Base-by-base conservation (phyloP, 1,140 invertebrate species). In the Helicorthomorpha holstii region DNA sequence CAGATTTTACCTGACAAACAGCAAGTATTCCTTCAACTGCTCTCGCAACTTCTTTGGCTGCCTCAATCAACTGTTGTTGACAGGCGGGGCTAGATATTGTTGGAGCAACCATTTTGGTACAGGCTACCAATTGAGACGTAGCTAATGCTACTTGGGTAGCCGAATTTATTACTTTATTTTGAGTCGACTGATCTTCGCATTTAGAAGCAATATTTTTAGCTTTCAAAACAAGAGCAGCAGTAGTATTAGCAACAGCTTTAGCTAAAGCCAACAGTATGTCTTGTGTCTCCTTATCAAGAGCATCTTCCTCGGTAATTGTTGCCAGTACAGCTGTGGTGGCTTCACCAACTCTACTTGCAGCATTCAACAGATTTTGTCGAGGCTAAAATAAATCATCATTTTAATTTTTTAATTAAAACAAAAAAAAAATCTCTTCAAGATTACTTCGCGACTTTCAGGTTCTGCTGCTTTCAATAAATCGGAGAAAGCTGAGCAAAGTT, bases 81-180 rank as follows among this genome's bases (percentile, higher is more conserved):
- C 95, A 98, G 0, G 84, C 84, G 1, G 88, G 82, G 60, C 85
- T 92, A 48, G 86, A 79, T 3, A 98, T 78, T 2, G 76, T 81
- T 21, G 78, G 76, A 1, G 76, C 75, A 21, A 46, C 44, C 4
- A 46, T 19, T 73, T 97, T 97, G 12, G 95, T 88, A 64, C 92
- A 97, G 0, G 95, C 92, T 0, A 98, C 93, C 1, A 98, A 72
- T 65, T 98, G 95, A 27, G 91, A 96, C 0, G 95, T 98, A 1
- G 92, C 89, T 25, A 98, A 70, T 0, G 95, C 95, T 68, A 92
- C 95, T 66, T 97, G 83, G 0, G 92, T 96, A 0, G 95, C 95
- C 0, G 89, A 85, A 10, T 82, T 82, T 57, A 98, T 97, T 1
- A 98, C 89, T 57, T 78, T 75, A 67, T 96, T 94, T 60, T 75